phyloP scores from a whole-genome alignment of 2,797 vertebrate species.

The Dendrocincla fuliginosa region DNA sequence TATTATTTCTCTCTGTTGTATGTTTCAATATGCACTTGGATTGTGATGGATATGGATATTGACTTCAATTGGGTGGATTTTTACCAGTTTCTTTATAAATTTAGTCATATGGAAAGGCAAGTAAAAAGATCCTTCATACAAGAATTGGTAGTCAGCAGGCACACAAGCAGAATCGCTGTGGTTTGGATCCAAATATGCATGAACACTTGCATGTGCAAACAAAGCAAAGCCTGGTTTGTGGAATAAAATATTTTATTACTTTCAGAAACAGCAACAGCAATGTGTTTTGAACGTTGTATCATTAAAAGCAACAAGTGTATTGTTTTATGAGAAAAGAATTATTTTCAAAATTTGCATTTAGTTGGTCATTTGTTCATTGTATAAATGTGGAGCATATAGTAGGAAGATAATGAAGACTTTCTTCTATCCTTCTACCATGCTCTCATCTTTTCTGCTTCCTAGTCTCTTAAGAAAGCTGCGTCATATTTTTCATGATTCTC shows the following conservation, averaged over 20 bases:
- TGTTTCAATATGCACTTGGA: background rate
- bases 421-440: background rate
- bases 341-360: background rate
- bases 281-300: background rate
- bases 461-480: background rate
- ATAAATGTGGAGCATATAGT: background rate
- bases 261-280: background rate
- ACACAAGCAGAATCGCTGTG: background rate
- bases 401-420: background rate
- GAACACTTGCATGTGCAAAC: background rate
- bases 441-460: background rate
- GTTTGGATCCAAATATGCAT: background rate
- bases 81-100: background rate
- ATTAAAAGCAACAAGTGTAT: background rate
- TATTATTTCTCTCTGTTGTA: background rate
- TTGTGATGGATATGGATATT: background rate
- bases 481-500: background rate
- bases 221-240: background rate
- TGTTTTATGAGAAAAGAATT: background rate
- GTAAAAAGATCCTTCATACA: background rate
- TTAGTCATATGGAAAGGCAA: background rate
- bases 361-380: background rate
- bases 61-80: background rate
- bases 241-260: background rate
- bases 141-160: background rate